Evolutionary conservation across 2,113 vertebrate genomes (phyloP).

Genomic region (Dicaeum eximium): DNA sequence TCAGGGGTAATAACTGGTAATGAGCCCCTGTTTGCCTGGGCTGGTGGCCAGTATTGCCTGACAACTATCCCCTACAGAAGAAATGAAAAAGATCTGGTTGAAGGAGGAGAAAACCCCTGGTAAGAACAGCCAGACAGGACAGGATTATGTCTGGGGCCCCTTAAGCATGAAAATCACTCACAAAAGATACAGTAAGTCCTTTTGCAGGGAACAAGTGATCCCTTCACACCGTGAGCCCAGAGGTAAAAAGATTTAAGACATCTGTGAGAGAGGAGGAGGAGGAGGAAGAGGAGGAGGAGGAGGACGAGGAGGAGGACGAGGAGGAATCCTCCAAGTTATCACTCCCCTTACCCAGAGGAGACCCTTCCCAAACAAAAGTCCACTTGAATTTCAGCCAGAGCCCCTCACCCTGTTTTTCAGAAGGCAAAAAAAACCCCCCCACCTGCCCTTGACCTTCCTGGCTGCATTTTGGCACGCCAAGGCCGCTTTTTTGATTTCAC

Average conservation of each 20-base stretch:
- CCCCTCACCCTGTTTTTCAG: not conserved
- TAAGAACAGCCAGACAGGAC: not conserved
- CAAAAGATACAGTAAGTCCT: not conserved
- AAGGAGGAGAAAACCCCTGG: not conserved
- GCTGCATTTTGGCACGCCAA: not conserved
- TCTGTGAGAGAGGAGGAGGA: not conserved
- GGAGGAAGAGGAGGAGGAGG: not conserved
- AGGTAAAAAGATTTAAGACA: not conserved
- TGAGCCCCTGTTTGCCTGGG: not conserved
- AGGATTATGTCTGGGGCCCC: not conserved
- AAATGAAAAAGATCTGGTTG: not conserved
- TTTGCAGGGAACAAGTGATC: not conserved
- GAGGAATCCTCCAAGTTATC: not conserved
- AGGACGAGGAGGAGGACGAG: not conserved
- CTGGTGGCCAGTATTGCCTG: not conserved
- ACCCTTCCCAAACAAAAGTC: not conserved
- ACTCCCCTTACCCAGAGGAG: not conserved
- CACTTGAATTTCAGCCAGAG: not conserved
- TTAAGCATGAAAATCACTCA: constrained; percentile 4
- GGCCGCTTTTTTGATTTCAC: not conserved
- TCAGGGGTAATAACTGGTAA: not conserved
- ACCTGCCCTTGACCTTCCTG: not conserved
- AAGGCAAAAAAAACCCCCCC: not conserved
- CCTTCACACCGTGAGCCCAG: fast-evolving
- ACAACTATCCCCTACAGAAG: not conserved